Evolutionary conservation across 2,113 vertebrate species (phyloP).

Genomic region (Actenoides lindsayi): DNA sequence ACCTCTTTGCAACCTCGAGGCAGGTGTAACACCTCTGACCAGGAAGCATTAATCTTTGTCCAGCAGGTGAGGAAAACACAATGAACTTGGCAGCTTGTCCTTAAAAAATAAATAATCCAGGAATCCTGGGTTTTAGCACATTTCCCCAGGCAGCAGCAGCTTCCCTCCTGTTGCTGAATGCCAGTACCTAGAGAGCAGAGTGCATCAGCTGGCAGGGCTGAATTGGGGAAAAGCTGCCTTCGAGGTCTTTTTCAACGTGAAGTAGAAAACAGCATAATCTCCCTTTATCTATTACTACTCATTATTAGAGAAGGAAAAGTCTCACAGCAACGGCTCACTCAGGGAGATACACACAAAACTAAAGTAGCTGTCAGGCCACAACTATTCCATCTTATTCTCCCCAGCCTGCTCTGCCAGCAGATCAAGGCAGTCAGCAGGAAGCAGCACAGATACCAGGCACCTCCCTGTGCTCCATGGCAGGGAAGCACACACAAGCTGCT

Average conservation of each 20-base stretch:
- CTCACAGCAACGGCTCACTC: neutral
- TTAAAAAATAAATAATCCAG: neutral
- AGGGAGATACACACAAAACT: fast-evolving
- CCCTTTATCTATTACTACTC: neutral
- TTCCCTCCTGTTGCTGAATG: neutral
- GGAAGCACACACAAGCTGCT: neutral
- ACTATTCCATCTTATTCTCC: neutral
- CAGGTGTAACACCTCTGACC: neutral
- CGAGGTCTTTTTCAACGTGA: neutral
- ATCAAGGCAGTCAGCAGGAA: neutral
- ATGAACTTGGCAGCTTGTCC: neutral
- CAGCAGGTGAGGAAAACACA: neutral
- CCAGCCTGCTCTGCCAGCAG: neutral
- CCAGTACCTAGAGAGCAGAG: neutral
- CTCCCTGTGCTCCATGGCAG: fast-evolving
- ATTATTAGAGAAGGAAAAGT: neutral
- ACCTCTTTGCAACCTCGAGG: neutral
- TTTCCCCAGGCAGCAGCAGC: neutral
- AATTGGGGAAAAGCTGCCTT: neutral
- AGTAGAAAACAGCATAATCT: neutral
- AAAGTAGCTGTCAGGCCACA: neutral
- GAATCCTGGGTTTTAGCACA: neutral
- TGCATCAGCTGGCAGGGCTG: fast-evolving
- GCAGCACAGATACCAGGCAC: fast-evolving
- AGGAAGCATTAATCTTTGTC: neutral